Evolutionary conservation across 2,113 vertebrate genomes (phyloP).

Genomic region (Rissa tridactyla): DNA sequence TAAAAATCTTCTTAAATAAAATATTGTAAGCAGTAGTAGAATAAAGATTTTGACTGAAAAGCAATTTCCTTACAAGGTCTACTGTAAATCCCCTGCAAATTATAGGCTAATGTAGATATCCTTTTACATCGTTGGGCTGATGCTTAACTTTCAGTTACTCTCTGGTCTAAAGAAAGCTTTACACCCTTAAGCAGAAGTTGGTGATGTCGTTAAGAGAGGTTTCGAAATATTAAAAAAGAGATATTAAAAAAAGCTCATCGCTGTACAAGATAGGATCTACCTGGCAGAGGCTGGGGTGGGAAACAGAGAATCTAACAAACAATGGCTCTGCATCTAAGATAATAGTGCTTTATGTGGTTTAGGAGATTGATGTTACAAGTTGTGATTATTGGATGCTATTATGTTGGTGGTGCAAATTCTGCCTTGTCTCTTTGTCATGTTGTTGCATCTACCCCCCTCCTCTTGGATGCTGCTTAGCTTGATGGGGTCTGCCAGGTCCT

Average conservation of each 20-base stretch:
- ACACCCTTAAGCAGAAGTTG: neutral
- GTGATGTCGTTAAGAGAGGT: neutral
- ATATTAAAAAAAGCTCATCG: neutral
- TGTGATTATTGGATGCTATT: neutral
- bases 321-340: neutral
- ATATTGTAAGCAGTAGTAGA: neutral
- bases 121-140: neutral
- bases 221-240: neutral
- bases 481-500: neutral
- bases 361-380: neutral
- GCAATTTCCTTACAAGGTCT: neutral
- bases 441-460: neutral
- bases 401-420: neutral
- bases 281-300: neutral
- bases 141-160: neutral
- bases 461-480: neutral
- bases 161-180: neutral
- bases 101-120: neutral
- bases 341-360: accelerated
- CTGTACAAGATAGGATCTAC: neutral
- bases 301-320: neutral
- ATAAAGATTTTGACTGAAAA: neutral
- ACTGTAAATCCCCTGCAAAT: neutral
- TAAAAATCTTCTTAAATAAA: neutral
- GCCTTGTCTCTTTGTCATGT: neutral